phyloP scores from a whole-genome alignment of 2,113 vertebrate species.

The Serinus canaria region DNA sequence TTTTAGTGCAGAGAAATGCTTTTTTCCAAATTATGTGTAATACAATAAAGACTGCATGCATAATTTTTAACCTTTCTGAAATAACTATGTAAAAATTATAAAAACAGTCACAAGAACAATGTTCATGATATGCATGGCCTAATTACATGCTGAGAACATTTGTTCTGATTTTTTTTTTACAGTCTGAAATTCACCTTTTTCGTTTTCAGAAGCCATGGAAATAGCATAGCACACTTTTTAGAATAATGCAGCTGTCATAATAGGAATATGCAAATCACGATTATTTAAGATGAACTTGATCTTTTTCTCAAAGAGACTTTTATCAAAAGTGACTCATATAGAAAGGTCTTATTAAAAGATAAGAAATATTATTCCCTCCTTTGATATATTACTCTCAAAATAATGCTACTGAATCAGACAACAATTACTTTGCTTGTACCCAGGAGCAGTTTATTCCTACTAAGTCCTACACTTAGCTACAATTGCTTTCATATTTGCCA shows the following conservation, averaged over 20 bases:
- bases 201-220: constrained; percentile 35
- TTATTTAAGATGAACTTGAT: constrained; percentile 58
- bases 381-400: constrained; percentile 61
- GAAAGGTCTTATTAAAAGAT: constrained; percentile 28
- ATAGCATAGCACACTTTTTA: not conserved
- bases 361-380: constrained; percentile 46
- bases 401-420: constrained; percentile 39
- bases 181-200: constrained; percentile 52
- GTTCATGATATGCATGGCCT: constrained; percentile 46
- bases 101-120: constrained; percentile 59
- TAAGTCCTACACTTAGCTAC: constrained; percentile 29
- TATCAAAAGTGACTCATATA: constrained; percentile 38
- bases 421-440: constrained; percentile 42
- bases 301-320: constrained; percentile 19
- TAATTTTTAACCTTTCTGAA: constrained; percentile 62
- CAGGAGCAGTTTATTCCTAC: constrained; percentile 45
- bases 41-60: constrained; percentile 60
- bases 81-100: constrained; percentile 56
- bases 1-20: constrained; percentile 56
- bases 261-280: constrained; percentile 48
- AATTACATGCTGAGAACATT: constrained; percentile 60
- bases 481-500: constrained; percentile 68
- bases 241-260: constrained; percentile 45
- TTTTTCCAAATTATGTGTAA: constrained; percentile 48
- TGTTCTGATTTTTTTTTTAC: constrained; percentile 49